Evolutionary conservation across 2,888 invertebrate genomes (phyloP), one percentile per base, ranked within the genome.

Genomic region (Tanytarsus gracilentus): DNA sequence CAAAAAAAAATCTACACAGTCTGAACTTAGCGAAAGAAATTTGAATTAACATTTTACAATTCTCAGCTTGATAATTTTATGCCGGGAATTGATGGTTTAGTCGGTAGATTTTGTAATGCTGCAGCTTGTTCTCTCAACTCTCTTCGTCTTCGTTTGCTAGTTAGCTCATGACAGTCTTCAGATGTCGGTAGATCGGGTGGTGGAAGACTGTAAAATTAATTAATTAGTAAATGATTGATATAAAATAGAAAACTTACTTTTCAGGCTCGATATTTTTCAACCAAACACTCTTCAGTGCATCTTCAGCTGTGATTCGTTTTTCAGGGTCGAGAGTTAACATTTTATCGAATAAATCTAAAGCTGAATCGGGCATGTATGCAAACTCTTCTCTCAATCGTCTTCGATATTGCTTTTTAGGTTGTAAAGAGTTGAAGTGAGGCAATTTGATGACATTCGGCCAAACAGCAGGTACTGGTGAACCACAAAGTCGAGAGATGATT

Each of bases 121-220:
- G 82, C 83, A 67, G 83, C 83, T 69, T 86, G 87, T 68, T 91
- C 90, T 48, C 88, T 79, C 69, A 88, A 80, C 71, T 88, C 88
- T 27, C 85, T 79, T 66, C 93, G 84, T n/a, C 94, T 83, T 71
- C 90, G 91, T 75, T 99, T 99, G 68, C 94, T 93, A 97, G 98
- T 99, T 70, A 99, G 79, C 75, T 99, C 99, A 77, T 99, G 98
- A 72, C 99, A 99, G 76, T 99, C 98, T 75, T 99, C 97, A 86
- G 92, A 92, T 27, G 87, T 90, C 1, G 97, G 97, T 65, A 98
- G 76, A 72, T 85, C 84, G 1, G 90, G 88, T 1, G 85, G 84
- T 53, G 85, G 79, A 85, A 91, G 89, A 74, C 90, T 90, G 71
- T 21, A 55, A 59, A 26, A 53, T 40, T 48, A 48, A 23, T 16